These are phyloP conservation scores for Eptatretus burgeri DNA, from an alignment of 2,113 vertebrate species.

Conservation along the genomic window DNA sequence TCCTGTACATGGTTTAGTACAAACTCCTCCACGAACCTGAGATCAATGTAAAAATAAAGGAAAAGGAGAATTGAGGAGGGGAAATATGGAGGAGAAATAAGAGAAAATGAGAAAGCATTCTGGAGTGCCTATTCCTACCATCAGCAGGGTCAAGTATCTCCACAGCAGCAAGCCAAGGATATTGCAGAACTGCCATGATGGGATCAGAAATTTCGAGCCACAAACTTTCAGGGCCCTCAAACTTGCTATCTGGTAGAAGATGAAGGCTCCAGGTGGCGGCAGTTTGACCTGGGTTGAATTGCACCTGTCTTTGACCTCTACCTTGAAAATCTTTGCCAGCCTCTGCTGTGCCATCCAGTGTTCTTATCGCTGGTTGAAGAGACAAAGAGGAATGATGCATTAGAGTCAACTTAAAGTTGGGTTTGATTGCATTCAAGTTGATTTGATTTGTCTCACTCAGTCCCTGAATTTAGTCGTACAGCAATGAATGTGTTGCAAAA, in stretches of 20 bases:
- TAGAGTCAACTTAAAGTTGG: too few species aligned
- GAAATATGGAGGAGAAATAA: not conserved
- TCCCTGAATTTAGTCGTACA: too few species aligned
- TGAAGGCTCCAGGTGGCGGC: constrained; percentile 33
- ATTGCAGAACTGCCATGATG: constrained; percentile 36
- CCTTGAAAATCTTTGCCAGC: constrained; percentile 40
- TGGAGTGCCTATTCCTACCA: constrained; percentile 16
- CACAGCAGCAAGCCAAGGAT: constrained; percentile 23
- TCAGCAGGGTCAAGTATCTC: constrained; percentile 48
- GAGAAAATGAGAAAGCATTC: not conserved
- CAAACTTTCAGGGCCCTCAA: constrained; percentile 41
- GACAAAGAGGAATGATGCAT: not conserved
- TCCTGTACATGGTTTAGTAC: too few species aligned
- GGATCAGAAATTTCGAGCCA: constrained; percentile 37
- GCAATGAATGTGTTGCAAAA: too few species aligned
- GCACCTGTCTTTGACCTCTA: constrained; percentile 33
- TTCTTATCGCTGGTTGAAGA: constrained; percentile 23
- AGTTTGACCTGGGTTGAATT: constrained; percentile 42
- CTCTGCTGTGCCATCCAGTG: constrained; percentile 34
- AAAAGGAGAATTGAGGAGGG: constrained; percentile 9
- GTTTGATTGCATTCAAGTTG: too few species aligned
- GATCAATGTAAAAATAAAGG: too few species aligned
- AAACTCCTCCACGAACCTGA: not conserved
- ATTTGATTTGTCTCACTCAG: too few species aligned
- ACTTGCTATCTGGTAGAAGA: constrained; percentile 35